Evolutionary conservation across 2,888 invertebrate species (phyloP), one percentile per base, ranked within the genome.

Genomic region (Clanis bilineata): DNA sequence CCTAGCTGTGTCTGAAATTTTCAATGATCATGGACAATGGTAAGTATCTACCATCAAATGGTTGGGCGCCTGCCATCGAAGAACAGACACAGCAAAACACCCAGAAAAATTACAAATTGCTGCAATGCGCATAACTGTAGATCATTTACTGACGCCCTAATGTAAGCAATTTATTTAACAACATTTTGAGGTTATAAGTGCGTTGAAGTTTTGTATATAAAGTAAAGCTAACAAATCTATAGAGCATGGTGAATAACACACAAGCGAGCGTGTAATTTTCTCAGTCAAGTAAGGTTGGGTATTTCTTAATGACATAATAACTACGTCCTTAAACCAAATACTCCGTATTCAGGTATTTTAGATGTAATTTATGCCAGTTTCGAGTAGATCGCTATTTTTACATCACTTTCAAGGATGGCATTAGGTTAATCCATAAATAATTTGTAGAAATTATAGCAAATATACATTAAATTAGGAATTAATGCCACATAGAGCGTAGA

Each of bases 261-360:
- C 44, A 41, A 25, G n/a, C 45, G 23, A 45, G 23, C 45, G 25
- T 28, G 51, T 51, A 51, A 51, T 51, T 51, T 51, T 51, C 51
- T n/a, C 18, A 51, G 51, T 45, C 45, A n/a, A 25, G 23, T 51
- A 51, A 18, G 51, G 51, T 51, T 51, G 10, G 51, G 18, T 51
- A 51, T 51, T 32, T 32, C 51, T 32, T 51, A 51, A 51, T 51
- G 51, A 51, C 51, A 51, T 51, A 51, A 51, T 51, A 28, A 51
- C 51, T 18, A 10, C 51, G 51, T 51, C 51, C 51, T 51, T 51
- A 51, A 51, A 51, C 51, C 18, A 51, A 51, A 51, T 51, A 51
- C 10, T 51, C 7, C 25, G 32, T 32, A 51, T 18, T 51, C 28
- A 51, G 51, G 3, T 51, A 51, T 51, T 51, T 51, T 28, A 28